These are phyloP conservation scores for Scomber colias DNA, from an alignment of 2,113 vertebrate species.

Conservation along the genomic window DNA sequence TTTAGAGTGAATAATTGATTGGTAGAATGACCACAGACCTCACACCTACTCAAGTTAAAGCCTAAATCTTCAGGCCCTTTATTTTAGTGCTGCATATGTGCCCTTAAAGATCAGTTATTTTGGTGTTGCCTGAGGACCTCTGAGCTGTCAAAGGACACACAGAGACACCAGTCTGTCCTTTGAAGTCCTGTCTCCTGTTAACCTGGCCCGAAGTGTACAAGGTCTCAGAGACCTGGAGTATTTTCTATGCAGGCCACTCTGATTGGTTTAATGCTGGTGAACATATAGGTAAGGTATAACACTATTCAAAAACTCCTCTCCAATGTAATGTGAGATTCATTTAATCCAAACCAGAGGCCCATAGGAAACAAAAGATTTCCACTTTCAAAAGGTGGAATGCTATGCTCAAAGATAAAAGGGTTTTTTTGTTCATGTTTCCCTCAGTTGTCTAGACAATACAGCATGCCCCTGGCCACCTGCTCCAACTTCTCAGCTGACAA, in stretches of 20 bases:
- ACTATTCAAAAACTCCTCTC: conserved; percentile 15
- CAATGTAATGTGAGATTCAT: conserved; percentile 30
- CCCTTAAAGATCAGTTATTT: conserved; percentile 73
- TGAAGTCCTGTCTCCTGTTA: conserved; percentile 67
- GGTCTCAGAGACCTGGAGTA: conserved; percentile 2
- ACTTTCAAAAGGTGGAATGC: conserved; percentile 68
- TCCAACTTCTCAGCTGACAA: conserved; percentile 73
- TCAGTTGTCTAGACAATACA: conserved; percentile 75
- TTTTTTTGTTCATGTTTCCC: conserved; percentile 44
- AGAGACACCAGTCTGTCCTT: conserved; percentile 64
- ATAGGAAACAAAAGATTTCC: conserved; percentile 55
- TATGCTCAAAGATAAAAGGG: conserved; percentile 66
- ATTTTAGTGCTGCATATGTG: conserved; percentile 62
- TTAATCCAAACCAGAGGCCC: conserved; percentile 50
- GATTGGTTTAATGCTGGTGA: background rate
- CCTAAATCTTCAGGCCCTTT: conserved; percentile 59
- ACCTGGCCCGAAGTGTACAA: conserved; percentile 35
- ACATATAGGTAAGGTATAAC: background rate
- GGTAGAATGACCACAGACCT: conserved; percentile 54
- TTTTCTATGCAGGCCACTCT: background rate
- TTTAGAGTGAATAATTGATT: conserved; percentile 68
- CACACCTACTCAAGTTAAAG: conserved; percentile 52
- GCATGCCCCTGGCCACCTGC: conserved; percentile 77
- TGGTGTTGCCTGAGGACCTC: conserved; percentile 58
- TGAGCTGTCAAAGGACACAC: conserved; percentile 59